phyloP scores from a whole-genome alignment of 37 sponge, comb jelly and placozoan species.

The Haliclona indistincta region DNA sequence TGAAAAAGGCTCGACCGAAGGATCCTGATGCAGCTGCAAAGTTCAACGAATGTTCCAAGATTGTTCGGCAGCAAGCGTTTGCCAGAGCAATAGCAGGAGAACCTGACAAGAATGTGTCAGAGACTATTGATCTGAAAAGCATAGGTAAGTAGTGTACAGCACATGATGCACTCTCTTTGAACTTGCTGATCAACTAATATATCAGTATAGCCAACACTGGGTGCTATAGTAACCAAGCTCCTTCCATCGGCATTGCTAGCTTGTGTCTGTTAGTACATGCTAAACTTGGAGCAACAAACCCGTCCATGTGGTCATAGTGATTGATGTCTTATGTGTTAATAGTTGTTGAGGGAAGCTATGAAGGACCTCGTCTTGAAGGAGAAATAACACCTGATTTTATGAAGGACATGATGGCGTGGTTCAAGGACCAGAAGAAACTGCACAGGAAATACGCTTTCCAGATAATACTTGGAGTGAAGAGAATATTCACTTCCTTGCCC shows the following conservation, averaged over 20 bases:
- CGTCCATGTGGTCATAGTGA: background rate
- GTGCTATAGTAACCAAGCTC: too few species aligned
- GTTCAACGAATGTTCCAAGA: conserved; percentile 88
- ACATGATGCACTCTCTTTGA: too few species aligned
- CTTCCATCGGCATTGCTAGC: background rate
- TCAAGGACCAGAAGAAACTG: conserved; percentile 82
- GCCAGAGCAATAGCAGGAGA: conserved; percentile 93
- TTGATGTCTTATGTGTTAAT: background rate
- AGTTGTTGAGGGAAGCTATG: conserved; percentile 88
- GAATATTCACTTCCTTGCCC: conserved; percentile 50
- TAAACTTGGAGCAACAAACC: background rate
- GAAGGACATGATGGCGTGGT: conserved; percentile 71
- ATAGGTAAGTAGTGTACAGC: conserved; percentile 76
- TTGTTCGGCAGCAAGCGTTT: conserved; percentile 87
- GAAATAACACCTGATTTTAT: conserved; percentile 90
- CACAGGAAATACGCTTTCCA: conserved; percentile 95
- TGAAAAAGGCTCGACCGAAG: conserved; percentile 32
- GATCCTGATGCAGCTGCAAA: conserved; percentile 30
- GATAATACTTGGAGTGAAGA: conserved; percentile 73
- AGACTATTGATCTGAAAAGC: conserved; percentile 55
- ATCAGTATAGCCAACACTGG: too few species aligned
- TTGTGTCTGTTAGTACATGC: conserved; percentile 5
- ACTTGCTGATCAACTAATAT: too few species aligned
- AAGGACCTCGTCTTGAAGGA: conserved; percentile 85
- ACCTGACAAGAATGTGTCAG: conserved; percentile 52